Conservation (phyloP, 2,113 vertebrate species). For the Corvus cornix region DNA sequence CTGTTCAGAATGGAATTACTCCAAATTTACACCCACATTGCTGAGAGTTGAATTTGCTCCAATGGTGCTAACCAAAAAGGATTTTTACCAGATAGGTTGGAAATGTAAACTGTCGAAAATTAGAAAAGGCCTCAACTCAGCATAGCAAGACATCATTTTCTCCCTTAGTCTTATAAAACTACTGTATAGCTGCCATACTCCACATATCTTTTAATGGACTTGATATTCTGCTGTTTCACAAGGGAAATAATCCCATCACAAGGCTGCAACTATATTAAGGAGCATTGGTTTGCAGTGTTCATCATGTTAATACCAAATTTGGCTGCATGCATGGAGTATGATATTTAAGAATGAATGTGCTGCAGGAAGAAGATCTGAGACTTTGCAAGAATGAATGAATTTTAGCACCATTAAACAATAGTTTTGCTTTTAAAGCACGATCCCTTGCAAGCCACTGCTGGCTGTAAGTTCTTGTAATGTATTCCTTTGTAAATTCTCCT, state of each 20-base stretch:
- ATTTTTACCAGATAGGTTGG: constrained; percentile 12
- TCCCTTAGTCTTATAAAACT: constrained; percentile 7
- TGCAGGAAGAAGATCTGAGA: constrained; percentile 13
- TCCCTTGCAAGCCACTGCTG: background rate
- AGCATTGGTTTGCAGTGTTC: background rate
- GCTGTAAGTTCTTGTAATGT: background rate
- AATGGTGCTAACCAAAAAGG: constrained; percentile 18
- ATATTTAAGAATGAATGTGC: constrained; percentile 52
- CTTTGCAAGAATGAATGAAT: constrained; percentile 33
- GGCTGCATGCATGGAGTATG: background rate
- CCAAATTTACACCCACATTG: constrained; percentile 29
- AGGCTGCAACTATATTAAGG: constrained; percentile 48
- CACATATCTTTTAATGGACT: constrained; percentile 44
- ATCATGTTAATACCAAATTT: constrained; percentile 26
- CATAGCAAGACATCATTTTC: constrained; percentile 14
- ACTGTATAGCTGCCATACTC: constrained; percentile 24
- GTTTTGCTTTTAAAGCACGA: constrained; percentile 15
- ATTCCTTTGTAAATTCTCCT: background rate
- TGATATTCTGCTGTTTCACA: constrained; percentile 54
- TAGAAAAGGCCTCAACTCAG: constrained; percentile 30
- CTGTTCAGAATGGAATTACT: constrained; percentile 21
- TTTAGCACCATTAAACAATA: constrained; percentile 18
- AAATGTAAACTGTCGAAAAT: constrained; percentile 52
- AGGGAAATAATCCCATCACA: constrained; percentile 49
- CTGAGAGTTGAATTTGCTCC: constrained; percentile 34